Conservation (phyloP, 1,140 invertebrate species). For the Bombus sylvicola region DNA sequence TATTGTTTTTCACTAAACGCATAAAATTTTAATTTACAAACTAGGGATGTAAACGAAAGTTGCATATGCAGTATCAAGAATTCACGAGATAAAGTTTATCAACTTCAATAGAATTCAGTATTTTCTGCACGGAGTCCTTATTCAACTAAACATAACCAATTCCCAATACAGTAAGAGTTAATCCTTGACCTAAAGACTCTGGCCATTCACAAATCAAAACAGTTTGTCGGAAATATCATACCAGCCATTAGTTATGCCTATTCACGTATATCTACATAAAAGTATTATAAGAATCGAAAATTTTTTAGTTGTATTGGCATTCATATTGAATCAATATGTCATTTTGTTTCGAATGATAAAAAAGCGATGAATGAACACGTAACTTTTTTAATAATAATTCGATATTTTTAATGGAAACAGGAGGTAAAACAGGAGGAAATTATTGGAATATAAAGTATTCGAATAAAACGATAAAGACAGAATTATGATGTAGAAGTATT, state of each 20-base stretch:
- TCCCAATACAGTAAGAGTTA: too few species aligned
- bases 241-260: too few species aligned
- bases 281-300: not conserved
- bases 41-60: not conserved
- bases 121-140: too few species aligned
- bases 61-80: not conserved
- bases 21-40: not conserved
- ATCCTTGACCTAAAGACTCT: too few species aligned
- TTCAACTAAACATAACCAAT: too few species aligned
- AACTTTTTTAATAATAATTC: not conserved
- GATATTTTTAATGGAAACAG: not conserved
- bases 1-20: too few species aligned
- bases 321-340: not conserved
- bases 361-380: not conserved
- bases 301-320: too few species aligned
- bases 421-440: not conserved
- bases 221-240: too few species aligned
- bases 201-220: too few species aligned
- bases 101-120: too few species aligned
- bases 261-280: not conserved
- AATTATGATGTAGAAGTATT: too few species aligned
- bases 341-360: not conserved
- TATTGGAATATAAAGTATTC: not conserved
- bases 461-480: too few species aligned
- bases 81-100: not conserved